Evolutionary conservation across 2,113 vertebrate species (phyloP).

Genomic region (Ancistrus triradiatus): DNA sequence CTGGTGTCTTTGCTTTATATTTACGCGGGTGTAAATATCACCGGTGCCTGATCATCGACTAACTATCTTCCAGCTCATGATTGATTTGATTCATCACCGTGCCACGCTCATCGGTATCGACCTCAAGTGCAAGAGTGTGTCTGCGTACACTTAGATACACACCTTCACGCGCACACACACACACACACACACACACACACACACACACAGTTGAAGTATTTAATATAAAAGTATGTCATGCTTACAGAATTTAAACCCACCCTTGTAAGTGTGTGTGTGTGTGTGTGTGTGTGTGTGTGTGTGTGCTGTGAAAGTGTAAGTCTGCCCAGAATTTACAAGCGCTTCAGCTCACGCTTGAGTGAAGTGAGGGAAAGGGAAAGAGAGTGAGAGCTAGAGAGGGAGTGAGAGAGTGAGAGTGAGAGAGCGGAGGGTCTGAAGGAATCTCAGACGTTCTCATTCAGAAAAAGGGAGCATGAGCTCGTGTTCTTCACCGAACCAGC

Average conservation of each 20-base stretch:
- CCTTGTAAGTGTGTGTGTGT: not conserved
- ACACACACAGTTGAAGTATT: not conserved
- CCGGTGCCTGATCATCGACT: too few species aligned
- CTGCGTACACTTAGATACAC: not conserved
- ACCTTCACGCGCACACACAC: conserved; percentile 14
- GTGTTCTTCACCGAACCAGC: conserved; percentile 13
- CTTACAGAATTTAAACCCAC: conserved; percentile 12
- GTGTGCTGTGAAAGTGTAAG: conserved; percentile 34
- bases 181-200: conserved; percentile 30
- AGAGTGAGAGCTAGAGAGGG: conserved; percentile 50
- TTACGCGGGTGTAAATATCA: too few species aligned
- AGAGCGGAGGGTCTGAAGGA: not conserved
- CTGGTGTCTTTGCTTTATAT: too few species aligned
- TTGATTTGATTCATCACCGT: too few species aligned
- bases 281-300: conserved; percentile 16
- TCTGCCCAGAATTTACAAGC: conserved; percentile 45
- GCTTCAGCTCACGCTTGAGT: conserved; percentile 45
- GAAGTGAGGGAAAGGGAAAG: conserved; percentile 8
- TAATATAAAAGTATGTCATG: not conserved
- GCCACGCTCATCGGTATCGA: not conserved
- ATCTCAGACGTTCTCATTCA: not conserved
- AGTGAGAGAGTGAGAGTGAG: conserved; percentile 19
- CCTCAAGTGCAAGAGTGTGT: not conserved
- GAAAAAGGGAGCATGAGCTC: not conserved
- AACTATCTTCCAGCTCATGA: too few species aligned